phyloP scores from a whole-genome alignment of 2,113 vertebrate genomes.

The Madoqua kirkii region DNA sequence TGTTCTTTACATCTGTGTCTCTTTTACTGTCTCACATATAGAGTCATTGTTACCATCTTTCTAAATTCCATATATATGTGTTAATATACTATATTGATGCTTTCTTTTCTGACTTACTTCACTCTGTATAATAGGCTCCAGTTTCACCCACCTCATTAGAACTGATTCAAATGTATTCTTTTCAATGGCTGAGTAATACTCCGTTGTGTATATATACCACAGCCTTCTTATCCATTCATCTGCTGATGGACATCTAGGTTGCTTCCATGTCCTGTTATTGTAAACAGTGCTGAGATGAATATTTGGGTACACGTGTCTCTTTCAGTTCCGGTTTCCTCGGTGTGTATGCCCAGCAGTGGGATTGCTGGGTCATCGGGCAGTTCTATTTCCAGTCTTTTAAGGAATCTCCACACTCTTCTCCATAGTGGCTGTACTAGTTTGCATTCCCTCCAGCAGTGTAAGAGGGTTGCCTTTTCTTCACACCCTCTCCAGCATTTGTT shows the following conservation, averaged over 20 bases:
- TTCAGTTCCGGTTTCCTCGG: not conserved
- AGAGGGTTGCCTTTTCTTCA: not conserved
- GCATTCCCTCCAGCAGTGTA: not conserved
- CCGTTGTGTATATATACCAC: not conserved
- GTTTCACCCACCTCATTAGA: not conserved
- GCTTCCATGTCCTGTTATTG: not conserved
- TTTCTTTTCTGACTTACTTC: not conserved
- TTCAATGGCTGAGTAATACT: fast-evolving
- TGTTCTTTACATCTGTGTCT: not conserved
- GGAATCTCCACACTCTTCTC: not conserved
- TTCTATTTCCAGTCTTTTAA: not conserved
- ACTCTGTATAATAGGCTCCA: not conserved
- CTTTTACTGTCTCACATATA: not conserved
- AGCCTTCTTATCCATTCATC: not conserved
- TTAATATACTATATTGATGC: not conserved
- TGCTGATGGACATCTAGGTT: not conserved
- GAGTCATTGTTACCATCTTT: not conserved
- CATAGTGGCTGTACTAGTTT: not conserved
- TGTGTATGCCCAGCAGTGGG: not conserved
- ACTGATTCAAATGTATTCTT: not conserved
- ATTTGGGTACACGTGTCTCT: not conserved
- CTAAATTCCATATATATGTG: not conserved
- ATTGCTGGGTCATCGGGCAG: fast-evolving
- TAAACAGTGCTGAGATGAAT: not conserved
- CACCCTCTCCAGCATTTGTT: not conserved